phyloP scores from a whole-genome alignment of 2,797 vertebrate genomes.

The Macropodus opercularis region DNA sequence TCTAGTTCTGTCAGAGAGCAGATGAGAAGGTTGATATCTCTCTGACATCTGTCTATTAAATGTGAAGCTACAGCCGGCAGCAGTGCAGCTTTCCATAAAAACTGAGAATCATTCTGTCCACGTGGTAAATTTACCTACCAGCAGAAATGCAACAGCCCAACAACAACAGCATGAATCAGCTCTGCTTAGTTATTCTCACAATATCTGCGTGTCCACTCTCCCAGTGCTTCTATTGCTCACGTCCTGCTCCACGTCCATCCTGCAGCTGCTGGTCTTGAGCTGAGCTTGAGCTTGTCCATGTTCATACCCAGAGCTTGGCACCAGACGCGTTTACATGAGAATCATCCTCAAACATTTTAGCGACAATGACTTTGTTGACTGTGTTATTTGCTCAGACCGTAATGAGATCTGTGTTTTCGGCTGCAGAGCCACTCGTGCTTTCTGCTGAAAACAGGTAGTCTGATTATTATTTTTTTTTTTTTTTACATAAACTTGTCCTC shows the following conservation, averaged over 20 bases:
- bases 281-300: too few species aligned
- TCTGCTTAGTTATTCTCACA: too few species aligned
- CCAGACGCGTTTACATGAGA: too few species aligned
- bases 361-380: conserved; percentile 14
- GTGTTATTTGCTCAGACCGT: conserved; percentile 16
- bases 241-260: too few species aligned
- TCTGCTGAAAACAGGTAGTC: neutral
- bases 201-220: too few species aligned
- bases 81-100: neutral
- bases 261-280: too few species aligned
- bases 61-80: neutral
- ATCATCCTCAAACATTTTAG: conserved; percentile 22
- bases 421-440: conserved; percentile 15
- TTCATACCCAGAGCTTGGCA: too few species aligned
- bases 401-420: conserved; percentile 20
- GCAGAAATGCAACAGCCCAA: too few species aligned
- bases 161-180: too few species aligned
- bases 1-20: neutral
- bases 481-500: neutral
- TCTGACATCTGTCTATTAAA: conserved; percentile 13
- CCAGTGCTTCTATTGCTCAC: too few species aligned
- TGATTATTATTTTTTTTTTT: conserved; percentile 2
- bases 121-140: neutral
- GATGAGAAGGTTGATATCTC: conserved; percentile 6
- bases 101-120: neutral